These are phyloP conservation scores for Macropus fuliginosus DNA, from an alignment of 2,797 vertebrate genomes.

Conservation along the genomic window DNA sequence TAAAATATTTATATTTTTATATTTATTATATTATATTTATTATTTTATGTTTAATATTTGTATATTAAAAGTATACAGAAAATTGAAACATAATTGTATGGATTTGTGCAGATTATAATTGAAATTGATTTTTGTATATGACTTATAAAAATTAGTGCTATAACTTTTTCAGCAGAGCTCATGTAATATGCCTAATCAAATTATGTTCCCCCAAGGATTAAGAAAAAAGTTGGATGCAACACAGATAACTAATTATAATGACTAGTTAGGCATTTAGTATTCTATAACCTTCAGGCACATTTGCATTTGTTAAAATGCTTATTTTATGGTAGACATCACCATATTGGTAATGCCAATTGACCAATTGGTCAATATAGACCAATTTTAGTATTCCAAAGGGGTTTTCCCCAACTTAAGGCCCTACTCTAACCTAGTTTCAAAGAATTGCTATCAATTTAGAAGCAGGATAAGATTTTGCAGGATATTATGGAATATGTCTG, in stretches of 20 bases:
- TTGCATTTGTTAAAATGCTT: background rate
- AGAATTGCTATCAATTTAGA: background rate
- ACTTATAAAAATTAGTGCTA: background rate
- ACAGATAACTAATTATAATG: background rate
- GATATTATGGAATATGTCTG: background rate
- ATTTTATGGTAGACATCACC: background rate
- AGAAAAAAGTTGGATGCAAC: background rate
- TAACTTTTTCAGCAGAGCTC: background rate
- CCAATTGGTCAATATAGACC: background rate
- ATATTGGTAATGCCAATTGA: background rate
- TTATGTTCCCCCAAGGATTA: background rate
- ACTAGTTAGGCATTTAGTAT: background rate
- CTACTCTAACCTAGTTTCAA: background rate
- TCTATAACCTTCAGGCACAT: background rate
- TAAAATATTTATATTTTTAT: too few relatives aligned
- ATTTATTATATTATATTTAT: too few relatives aligned
- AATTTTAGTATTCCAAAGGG: background rate
- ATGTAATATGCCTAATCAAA: background rate
- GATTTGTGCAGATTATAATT: background rate
- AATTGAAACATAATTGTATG: background rate
- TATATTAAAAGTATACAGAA: background rate
- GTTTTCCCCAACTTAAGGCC: background rate
- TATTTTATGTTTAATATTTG: too few relatives aligned
- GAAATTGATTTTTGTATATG: background rate
- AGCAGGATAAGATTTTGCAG: background rate